Percentiles rank a stretch among this genome's conserved stretches.
Evolutionary conservation across 2,113 vertebrate species (phyloP).

Genomic region (Heloderma charlesbogerti): DNA sequence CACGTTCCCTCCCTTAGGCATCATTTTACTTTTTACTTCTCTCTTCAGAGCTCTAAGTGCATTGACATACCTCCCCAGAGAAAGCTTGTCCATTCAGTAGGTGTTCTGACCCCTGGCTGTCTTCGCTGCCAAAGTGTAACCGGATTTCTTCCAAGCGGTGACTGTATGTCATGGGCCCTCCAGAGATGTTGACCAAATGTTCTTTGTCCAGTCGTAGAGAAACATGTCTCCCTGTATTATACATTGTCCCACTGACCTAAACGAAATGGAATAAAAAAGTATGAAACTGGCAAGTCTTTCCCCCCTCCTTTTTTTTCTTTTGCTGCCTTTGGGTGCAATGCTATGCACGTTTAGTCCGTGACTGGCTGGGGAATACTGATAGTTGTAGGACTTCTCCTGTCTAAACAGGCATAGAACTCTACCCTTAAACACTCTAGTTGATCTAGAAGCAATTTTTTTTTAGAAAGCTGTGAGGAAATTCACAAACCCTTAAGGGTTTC

Average conservation of each 20-base stretch:
- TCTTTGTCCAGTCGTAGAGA: conserved; percentile 97
- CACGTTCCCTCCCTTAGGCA: too few relatives aligned
- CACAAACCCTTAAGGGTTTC: conserved; percentile 18
- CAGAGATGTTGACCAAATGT: conserved; percentile 97
- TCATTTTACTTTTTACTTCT: neutral
- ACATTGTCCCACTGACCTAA: conserved; percentile 98
- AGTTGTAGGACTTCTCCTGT: too few relatives aligned
- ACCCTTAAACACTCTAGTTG: neutral
- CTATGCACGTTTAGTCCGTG: too few relatives aligned
- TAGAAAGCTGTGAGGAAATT: conserved; percentile 31
- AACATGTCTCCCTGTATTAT: conserved; percentile 97
- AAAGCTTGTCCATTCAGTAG: conserved; percentile 98
- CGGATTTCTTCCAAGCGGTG: conserved; percentile 97
- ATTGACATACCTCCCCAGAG: conserved; percentile 91
- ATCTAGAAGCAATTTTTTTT: neutral
- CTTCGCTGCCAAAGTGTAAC: conserved; percentile 97
- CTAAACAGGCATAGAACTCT: too few relatives aligned
- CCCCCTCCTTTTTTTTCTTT: fast-evolving
- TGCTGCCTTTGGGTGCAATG: neutral
- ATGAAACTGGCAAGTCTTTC: neutral
- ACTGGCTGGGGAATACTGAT: too few relatives aligned
- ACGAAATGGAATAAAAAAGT: conserved; percentile 32
- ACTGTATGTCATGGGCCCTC: conserved; percentile 97
- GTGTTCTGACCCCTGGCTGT: conserved; percentile 96
- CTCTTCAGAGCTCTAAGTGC: fast-evolving